Conservation (phyloP, 1,140 invertebrate genomes). For the Papilio xuthus region DNA sequence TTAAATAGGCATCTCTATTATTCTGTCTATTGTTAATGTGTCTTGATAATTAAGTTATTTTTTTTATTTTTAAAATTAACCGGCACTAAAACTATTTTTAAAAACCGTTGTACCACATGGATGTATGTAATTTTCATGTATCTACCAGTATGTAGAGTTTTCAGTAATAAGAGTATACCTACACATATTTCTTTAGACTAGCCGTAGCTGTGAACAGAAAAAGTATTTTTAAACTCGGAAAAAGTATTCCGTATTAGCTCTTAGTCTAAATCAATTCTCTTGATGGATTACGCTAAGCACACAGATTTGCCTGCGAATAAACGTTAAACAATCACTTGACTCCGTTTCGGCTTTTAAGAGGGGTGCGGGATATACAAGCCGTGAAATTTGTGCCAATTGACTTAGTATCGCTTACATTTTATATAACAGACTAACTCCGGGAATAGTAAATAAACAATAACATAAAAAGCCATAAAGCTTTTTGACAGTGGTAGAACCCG, state of each 20-base stretch:
- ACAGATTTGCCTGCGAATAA: constrained; percentile 70
- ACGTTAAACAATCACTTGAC: constrained; percentile 67
- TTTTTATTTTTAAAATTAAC: too few species aligned
- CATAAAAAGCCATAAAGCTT: constrained; percentile 17
- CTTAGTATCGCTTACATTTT: constrained; percentile 41
- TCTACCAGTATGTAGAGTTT: too few species aligned
- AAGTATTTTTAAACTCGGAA: background rate
- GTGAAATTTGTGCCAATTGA: constrained; percentile 57
- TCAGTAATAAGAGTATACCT: background rate
- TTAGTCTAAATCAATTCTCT: constrained; percentile 28
- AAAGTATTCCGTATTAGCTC: background rate
- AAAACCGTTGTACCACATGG: too few species aligned
- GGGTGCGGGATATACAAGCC: constrained; percentile 51
- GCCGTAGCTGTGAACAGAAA: background rate
- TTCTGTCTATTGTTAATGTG: too few species aligned
- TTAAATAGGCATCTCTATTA: too few species aligned
- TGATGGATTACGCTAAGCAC: constrained; percentile 69
- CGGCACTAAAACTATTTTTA: too few species aligned
- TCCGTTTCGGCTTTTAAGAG: constrained; percentile 67
- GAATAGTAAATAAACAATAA: constrained; percentile 37
- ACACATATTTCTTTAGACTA: background rate
- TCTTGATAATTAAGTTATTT: too few species aligned
- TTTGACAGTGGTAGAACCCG: background rate
- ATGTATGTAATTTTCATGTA: too few species aligned
- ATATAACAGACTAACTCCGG: constrained; percentile 36